These are phyloP conservation scores for Lepisosteus osseus DNA, from an alignment of 2,113 vertebrate genomes.

Conservation along the genomic window DNA sequence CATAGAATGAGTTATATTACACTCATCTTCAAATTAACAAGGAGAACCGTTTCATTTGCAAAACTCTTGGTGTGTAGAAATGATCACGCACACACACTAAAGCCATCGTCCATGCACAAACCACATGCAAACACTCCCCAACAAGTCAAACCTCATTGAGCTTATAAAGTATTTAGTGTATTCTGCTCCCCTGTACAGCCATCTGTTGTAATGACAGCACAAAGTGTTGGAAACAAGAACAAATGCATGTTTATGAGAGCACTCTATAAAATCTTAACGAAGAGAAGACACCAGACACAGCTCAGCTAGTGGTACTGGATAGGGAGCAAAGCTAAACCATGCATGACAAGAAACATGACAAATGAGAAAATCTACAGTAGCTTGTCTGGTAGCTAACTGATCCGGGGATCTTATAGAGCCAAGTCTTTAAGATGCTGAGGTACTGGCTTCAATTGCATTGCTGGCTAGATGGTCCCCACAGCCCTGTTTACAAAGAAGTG, in stretches of 20 bases:
- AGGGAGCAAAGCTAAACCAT: constrained; percentile 15
- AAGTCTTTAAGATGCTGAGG: too few species aligned
- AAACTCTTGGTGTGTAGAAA: too few species aligned
- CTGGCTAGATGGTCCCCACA: too few species aligned
- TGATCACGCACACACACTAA: too few species aligned
- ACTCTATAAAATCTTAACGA: constrained; percentile 42
- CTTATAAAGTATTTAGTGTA: constrained; percentile 64
- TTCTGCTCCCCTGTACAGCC: constrained; percentile 63
- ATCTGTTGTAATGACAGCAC: constrained; percentile 57
- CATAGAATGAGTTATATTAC: too few species aligned
- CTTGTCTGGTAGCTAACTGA: too few species aligned
- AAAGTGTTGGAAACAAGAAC: constrained; percentile 52
- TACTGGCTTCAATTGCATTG: too few species aligned
- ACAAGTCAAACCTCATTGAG: constrained; percentile 37
- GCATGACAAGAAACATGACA: background rate
- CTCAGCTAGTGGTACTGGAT: constrained; percentile 17
- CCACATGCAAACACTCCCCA: constrained; percentile 16
- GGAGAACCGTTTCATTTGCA: too few species aligned
- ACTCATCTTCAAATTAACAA: too few species aligned
- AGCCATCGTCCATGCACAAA: background rate
- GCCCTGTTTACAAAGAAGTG: too few species aligned
- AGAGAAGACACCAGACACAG: constrained; percentile 26
- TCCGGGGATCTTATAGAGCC: too few species aligned
- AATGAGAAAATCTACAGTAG: too few species aligned
- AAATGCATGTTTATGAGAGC: constrained; percentile 46